Conservation (phyloP, 2,113 vertebrate species). For the Sminthopsis crassicaudata region DNA sequence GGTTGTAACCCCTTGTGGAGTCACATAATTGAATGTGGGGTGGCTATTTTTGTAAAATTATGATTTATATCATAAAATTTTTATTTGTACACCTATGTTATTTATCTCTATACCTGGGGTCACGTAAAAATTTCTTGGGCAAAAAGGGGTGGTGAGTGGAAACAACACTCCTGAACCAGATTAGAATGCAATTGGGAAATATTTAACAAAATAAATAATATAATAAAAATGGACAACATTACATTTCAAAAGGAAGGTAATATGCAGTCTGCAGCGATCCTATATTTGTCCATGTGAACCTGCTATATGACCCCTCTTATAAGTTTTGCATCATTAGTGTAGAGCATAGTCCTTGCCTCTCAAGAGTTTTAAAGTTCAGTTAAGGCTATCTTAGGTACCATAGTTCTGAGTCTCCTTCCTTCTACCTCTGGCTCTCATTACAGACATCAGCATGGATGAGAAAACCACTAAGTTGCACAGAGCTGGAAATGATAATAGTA, state of each 20-base stretch:
- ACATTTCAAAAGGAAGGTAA: not conserved
- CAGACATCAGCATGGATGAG: not conserved
- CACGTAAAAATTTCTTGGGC: too few relatives aligned
- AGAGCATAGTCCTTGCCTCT: not conserved
- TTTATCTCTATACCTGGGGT: too few relatives aligned
- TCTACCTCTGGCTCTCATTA: not conserved
- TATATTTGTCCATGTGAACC: not conserved
- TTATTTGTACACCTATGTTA: too few relatives aligned
- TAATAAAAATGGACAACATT: not conserved
- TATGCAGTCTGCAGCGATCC: not conserved
- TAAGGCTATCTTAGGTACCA: not conserved
- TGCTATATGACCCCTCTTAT: not conserved
- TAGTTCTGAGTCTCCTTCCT: not conserved
- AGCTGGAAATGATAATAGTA: not conserved
- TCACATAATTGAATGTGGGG: too few relatives aligned
- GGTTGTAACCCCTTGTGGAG: too few relatives aligned
- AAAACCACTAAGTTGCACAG: not conserved
- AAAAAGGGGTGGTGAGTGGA: too few relatives aligned
- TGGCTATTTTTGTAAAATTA: too few relatives aligned
- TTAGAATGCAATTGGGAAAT: not conserved
- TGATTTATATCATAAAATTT: too few relatives aligned
- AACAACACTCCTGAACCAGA: not conserved
- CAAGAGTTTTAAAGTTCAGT: not conserved
- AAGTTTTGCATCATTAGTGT: not conserved
- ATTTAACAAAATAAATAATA: not conserved